phyloP scores from a whole-genome alignment of 2,797 vertebrate genomes.

The Channallabes apus region DNA sequence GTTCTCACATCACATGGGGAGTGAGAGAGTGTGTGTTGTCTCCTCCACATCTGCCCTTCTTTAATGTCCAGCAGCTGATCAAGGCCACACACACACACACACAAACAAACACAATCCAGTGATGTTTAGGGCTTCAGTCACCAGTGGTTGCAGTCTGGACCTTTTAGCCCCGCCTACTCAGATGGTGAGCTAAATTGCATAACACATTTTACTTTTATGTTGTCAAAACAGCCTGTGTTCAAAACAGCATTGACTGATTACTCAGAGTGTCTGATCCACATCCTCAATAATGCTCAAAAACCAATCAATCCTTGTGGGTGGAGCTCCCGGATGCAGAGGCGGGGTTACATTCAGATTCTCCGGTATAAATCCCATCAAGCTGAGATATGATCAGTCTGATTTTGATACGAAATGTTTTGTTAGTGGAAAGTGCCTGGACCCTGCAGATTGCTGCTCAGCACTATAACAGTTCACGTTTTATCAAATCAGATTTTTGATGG shows the following conservation, averaged over 20 bases:
- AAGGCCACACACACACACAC: background rate
- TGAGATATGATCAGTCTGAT: background rate
- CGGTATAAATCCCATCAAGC: background rate
- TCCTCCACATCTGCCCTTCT: constrained; percentile 7
- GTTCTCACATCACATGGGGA: constrained; percentile 9
- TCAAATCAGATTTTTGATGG: background rate
- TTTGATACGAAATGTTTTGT: background rate
- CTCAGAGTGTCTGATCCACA: background rate
- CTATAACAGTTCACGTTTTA: background rate
- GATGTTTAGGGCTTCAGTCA: background rate
- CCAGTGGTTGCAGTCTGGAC: background rate
- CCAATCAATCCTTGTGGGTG: background rate
- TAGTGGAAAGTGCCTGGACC: background rate
- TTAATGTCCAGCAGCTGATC: background rate
- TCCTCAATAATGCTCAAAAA: background rate
- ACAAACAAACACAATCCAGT: background rate
- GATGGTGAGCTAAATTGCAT: background rate
- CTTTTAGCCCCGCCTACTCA: background rate
- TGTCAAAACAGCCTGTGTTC: background rate
- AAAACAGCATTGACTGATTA: background rate
- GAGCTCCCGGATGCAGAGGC: background rate
- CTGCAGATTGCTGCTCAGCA: background rate
- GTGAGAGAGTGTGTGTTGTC: constrained; percentile 11
- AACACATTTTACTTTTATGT: background rate
- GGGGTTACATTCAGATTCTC: background rate